These are phyloP conservation scores for Remorina albescens DNA, from an alignment of 2,797 vertebrate genomes.

Conservation along the genomic window DNA sequence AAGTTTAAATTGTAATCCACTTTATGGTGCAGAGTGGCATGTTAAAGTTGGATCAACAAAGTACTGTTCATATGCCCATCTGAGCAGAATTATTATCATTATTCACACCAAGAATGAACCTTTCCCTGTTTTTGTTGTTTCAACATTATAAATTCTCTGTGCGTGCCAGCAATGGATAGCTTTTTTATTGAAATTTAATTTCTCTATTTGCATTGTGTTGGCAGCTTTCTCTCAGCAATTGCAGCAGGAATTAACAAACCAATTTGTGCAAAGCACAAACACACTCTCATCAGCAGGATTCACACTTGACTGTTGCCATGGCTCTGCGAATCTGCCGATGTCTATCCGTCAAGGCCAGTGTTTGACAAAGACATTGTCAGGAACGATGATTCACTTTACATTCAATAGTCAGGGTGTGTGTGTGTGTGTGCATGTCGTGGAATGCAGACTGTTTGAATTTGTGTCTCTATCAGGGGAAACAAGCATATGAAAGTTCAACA, in stretches of 20 bases:
- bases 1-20: slow-evolving; percentile 45
- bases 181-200: slow-evolving; percentile 35
- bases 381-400: slow-evolving; percentile 76
- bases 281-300: slow-evolving; percentile 69
- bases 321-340: slow-evolving; percentile 78
- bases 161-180: slow-evolving; percentile 20
- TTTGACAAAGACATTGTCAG: slow-evolving; percentile 84
- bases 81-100: neutral
- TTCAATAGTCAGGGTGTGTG: slow-evolving; percentile 54
- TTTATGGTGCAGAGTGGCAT: slow-evolving; percentile 10
- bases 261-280: slow-evolving; percentile 70
- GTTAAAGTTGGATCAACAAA: slow-evolving; percentile 9
- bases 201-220: slow-evolving; percentile 41
- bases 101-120: neutral
- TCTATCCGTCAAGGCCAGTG: slow-evolving; percentile 81
- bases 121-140: neutral
- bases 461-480: slow-evolving; percentile 64
- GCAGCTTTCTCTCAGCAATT: slow-evolving; percentile 40
- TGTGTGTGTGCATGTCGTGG: slow-evolving; percentile 22
- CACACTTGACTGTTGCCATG: slow-evolving; percentile 84
- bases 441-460: slow-evolving; percentile 34
- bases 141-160: slow-evolving; percentile 2
- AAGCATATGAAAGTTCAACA: slow-evolving; percentile 76
- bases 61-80: neutral
- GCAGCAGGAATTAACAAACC: slow-evolving; percentile 66